Percentiles rank a stretch among this genome's conserved stretches.
Conservation (phyloP, 2,113 vertebrate species). For the Pseudorectes ferrugineus region DNA sequence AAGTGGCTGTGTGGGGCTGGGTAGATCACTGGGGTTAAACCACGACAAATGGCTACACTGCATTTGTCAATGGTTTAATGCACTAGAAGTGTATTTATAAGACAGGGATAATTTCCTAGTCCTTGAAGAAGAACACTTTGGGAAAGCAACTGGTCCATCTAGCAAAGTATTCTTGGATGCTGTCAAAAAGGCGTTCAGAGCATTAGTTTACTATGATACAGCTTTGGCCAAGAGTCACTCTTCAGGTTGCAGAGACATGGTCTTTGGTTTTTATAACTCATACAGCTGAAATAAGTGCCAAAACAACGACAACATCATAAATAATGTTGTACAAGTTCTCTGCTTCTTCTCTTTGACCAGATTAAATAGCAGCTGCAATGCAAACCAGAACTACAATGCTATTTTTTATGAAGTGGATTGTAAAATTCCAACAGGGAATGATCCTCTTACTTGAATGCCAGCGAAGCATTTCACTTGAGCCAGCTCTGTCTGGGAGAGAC, state of each 20-base stretch:
- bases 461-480: neutral
- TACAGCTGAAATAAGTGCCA: neutral
- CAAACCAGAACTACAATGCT: neutral
- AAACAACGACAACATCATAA: neutral
- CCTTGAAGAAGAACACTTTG: neutral
- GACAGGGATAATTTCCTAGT: neutral
- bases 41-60: neutral
- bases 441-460: neutral
- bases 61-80: neutral
- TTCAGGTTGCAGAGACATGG: neutral
- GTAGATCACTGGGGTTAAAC: neutral
- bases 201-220: neutral
- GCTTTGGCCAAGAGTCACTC: neutral
- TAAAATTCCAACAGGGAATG: neutral
- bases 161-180: neutral
- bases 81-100: neutral
- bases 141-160: neutral
- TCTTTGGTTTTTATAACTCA: neutral
- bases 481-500: neutral
- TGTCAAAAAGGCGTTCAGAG: neutral
- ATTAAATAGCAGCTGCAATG: neutral
- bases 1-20: neutral
- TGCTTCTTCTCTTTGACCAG: neutral
- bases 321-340: neutral
- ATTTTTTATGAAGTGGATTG: neutral